phyloP scores from a whole-genome alignment of 2,888 invertebrate species.

The Ochropleura leucogaster region DNA sequence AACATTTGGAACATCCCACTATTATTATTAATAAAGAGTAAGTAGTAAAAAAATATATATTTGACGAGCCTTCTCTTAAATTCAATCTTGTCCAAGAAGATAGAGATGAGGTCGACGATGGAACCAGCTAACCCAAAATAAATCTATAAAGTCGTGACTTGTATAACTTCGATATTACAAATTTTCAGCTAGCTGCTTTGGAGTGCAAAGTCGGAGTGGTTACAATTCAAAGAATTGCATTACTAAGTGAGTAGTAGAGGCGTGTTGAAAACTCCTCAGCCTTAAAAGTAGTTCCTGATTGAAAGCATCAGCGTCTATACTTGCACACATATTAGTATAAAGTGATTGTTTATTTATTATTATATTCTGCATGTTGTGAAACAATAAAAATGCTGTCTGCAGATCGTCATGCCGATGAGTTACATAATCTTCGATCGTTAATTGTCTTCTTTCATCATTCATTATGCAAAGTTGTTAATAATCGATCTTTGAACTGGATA shows the following conservation, averaged over 20 bases:
- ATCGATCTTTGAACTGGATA: neutral
- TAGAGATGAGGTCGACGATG: too few species aligned
- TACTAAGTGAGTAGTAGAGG: slow-evolving; percentile 3
- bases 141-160: too few species aligned
- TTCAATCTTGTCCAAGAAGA: too few species aligned
- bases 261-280: slow-evolving; percentile 19
- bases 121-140: too few species aligned
- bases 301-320: slow-evolving; percentile 30
- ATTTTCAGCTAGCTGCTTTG: neutral
- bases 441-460: neutral
- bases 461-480: slow-evolving; percentile 8
- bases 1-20: neutral
- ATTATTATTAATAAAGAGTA: too few species aligned
- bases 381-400: neutral
- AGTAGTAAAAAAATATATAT: too few species aligned
- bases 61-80: too few species aligned
- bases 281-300: slow-evolving; percentile 46
- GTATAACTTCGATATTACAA: too few species aligned
- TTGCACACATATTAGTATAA: slow-evolving; percentile 29
- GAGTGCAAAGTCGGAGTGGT: slow-evolving; percentile 2
- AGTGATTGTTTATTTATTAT: too few species aligned
- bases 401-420: slow-evolving; percentile 6
- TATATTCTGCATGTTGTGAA: slow-evolving; percentile 6
- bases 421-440: slow-evolving; percentile 3
- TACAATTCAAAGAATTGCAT: slow-evolving; percentile 18